Conservation (phyloP, 2,113 vertebrate species). For the Urocolius indicus region DNA sequence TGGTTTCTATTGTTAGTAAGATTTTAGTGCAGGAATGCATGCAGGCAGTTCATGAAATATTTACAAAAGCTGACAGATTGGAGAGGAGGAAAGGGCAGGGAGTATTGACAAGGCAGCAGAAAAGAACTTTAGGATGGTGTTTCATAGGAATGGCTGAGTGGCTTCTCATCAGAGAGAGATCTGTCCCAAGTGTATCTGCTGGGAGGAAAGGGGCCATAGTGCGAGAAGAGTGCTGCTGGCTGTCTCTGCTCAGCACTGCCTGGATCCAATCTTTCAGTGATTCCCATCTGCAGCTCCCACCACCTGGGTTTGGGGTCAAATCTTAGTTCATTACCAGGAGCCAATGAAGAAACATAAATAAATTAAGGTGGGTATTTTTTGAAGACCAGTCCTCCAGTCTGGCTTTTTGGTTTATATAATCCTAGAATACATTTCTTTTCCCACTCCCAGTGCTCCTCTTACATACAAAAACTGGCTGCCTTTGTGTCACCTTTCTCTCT, state of each 20-base stretch:
- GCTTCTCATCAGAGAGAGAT: neutral
- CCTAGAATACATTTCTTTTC: neutral
- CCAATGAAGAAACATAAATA: neutral
- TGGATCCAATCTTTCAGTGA: neutral
- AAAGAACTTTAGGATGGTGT: neutral
- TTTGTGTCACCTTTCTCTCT: neutral
- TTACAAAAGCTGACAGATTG: neutral
- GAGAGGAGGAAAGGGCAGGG: neutral
- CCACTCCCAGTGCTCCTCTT: neutral
- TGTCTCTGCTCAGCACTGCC: neutral
- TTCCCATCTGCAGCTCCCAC: neutral
- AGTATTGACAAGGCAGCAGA: neutral
- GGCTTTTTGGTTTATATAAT: neutral
- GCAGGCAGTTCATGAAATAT: conserved; percentile 45
- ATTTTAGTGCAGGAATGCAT: neutral
- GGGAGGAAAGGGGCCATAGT: neutral
- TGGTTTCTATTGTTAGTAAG: conserved; percentile 36
- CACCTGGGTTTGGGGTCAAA: neutral
- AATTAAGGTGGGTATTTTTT: neutral
- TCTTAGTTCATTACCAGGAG: neutral
- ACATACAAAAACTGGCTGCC: neutral
- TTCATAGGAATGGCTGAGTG: neutral
- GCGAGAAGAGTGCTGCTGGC: rapidly evolving
- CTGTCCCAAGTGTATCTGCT: rapidly evolving
- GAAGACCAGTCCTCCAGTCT: neutral